Evolutionary conservation across 1,140 invertebrate species (phyloP).

Genomic region (Pogonomyrmex californicus): DNA sequence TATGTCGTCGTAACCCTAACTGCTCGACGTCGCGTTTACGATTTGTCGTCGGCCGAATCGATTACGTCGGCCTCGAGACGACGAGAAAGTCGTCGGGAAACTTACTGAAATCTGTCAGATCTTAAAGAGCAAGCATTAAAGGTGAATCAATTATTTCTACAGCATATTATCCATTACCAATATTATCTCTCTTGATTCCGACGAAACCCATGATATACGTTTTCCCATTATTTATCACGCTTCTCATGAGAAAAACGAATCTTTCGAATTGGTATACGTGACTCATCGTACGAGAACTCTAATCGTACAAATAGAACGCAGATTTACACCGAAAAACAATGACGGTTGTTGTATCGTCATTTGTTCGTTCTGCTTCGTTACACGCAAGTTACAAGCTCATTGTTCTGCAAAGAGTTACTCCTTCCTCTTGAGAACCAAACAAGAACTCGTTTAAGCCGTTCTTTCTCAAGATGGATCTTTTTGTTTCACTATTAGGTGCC

Average conservation of each 20-base stretch:
- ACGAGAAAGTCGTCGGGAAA: neutral
- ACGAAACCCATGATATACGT: neutral
- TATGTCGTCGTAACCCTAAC: neutral
- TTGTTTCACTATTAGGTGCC: conserved; percentile 2
- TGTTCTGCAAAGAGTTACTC: conserved; percentile 25
- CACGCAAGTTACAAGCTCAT: conserved; percentile 57
- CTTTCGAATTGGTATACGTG: neutral
- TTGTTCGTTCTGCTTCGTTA: conserved; percentile 66
- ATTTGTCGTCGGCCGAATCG: conserved; percentile 15
- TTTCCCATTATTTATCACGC: neutral
- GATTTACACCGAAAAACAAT: conserved; percentile 28
- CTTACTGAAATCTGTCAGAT: neutral
- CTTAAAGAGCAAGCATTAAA: neutral
- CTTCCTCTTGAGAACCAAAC: conserved; percentile 17
- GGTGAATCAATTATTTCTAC: neutral
- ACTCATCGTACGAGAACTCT: neutral
- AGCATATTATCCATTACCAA: neutral
- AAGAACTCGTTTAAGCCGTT: neutral
- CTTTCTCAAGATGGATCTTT: neutral
- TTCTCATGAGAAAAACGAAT: neutral
- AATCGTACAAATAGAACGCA: neutral
- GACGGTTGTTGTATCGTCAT: conserved; percentile 28
- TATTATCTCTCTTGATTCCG: neutral
- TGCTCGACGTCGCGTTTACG: neutral
- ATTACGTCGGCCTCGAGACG: conserved; percentile 6